Base-by-base conservation (phyloP, 2,888 invertebrate species). In the Callosobruchus maculatus region DNA sequence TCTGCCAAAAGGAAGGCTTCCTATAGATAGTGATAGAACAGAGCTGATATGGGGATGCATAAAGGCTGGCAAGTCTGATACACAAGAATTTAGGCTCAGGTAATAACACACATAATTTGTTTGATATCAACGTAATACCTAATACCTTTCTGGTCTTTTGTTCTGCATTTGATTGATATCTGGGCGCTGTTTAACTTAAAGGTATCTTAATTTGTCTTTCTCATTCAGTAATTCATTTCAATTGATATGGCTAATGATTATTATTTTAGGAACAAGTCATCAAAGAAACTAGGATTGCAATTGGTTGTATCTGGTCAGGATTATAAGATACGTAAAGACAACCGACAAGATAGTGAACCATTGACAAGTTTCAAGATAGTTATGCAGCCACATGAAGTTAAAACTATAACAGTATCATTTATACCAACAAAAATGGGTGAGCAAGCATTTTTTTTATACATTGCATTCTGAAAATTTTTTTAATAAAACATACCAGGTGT, bases 361-460 rank as follows among this genome's bases (percentile, higher is more conserved):
- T 79, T 85, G 9, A 83, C 88, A 20, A 81, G 81, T 4, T 81
- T 86, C 67, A 82, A 85, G 31, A 77, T 90, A 20, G 84, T 88
- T 0, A 80, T 92, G 13, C 90, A 91, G 78, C 88, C 89, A 0
- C 88, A 89, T 80, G 92, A 92, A 81, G 90, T 90, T 68, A 89
- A 89, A 74, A 87, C 88, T 0, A 86, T 92, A 68, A 84, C 85
- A 2, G 84, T 92, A 9, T 86, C 87, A 22, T 92, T 91, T 80
- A 87, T 88, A 76, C 92, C 92, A 2, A 89, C 89, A 0, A 82
- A 81, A 22, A 80, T 88, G 22, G 71, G 71, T 71, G 21, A 67
- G 71, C 49, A 18, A 49, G 13, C 49, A 30, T 30, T 30, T 49
- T 49, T 49, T 13, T 13, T 49, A 49, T 18, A 70, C 2, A 18